These are phyloP conservation scores for Gasterosteus aculeatus DNA, from an alignment of 2,113 vertebrate genomes.

Conservation along the genomic window DNA sequence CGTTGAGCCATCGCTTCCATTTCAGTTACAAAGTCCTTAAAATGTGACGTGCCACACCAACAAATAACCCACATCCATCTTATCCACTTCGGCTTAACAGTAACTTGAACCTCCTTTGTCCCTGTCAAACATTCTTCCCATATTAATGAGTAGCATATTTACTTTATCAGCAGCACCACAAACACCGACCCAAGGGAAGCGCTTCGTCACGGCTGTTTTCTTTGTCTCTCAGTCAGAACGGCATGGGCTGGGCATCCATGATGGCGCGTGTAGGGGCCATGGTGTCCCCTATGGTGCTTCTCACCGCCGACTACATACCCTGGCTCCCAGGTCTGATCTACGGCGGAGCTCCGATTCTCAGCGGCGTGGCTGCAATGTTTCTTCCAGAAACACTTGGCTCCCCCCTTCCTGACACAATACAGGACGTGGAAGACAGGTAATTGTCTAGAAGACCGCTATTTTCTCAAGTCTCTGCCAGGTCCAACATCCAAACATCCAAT, in stretches of 20 bases:
- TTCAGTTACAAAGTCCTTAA: neutral
- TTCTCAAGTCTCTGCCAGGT: neutral
- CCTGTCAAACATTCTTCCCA: neutral
- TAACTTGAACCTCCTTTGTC: neutral
- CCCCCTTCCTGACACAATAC: constrained; percentile 84
- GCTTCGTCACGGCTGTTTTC: neutral
- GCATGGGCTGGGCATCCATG: constrained; percentile 83
- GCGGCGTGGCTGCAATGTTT: constrained; percentile 77
- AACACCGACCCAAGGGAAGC: neutral
- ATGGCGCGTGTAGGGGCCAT: constrained; percentile 83
- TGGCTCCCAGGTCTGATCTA: constrained; percentile 84
- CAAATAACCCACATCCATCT: neutral
- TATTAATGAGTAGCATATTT: neutral
- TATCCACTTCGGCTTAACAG: neutral
- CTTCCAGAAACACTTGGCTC: constrained; percentile 84
- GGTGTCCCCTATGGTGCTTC: constrained; percentile 82
- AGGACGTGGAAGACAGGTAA: constrained; percentile 83
- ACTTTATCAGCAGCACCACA: neutral
- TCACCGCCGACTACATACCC: constrained; percentile 65
- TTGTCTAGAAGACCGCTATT: neutral
- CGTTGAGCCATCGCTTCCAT: neutral
- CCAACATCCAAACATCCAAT: constrained; percentile 3
- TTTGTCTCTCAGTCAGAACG: constrained; percentile 81
- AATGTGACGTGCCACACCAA: neutral
- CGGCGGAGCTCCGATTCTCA: constrained; percentile 77